Evolutionary conservation across 2,797 vertebrate species (phyloP).

Genomic region (Calcarius lapponicus): DNA sequence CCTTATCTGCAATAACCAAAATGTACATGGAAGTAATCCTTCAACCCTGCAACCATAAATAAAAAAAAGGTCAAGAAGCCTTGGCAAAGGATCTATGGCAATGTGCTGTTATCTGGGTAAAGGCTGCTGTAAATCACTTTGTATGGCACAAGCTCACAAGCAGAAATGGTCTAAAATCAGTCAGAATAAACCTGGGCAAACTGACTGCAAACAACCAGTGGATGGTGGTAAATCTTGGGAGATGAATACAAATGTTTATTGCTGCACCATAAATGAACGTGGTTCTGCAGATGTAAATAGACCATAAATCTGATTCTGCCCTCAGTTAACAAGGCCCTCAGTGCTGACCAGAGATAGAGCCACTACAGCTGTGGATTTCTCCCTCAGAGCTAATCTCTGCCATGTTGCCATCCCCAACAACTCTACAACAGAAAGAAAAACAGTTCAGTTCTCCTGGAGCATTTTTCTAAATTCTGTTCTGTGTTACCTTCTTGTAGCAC

Average conservation of each 20-base stretch:
- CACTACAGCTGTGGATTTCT: neutral
- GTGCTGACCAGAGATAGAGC: neutral
- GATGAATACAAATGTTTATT: neutral
- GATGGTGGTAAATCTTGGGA: neutral
- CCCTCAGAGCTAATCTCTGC: neutral
- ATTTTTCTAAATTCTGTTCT: neutral
- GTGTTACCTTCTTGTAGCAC: neutral
- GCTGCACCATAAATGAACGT: neutral
- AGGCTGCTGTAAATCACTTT: constrained; percentile 31
- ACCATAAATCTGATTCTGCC: neutral
- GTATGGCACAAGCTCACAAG: neutral
- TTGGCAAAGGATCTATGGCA: neutral
- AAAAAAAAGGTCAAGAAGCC: constrained; percentile 22
- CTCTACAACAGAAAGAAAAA: neutral
- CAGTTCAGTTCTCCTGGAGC: neutral
- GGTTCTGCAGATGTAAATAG: neutral
- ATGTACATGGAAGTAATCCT: neutral
- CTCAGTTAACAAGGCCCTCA: neutral
- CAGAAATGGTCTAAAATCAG: neutral
- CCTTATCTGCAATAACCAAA: constrained; percentile 41
- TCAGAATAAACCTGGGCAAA: constrained; percentile 2
- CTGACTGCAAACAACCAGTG: neutral
- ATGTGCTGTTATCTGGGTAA: neutral
- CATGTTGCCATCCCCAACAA: neutral
- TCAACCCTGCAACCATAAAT: neutral